These are phyloP conservation scores for Bungarus multicinctus DNA, from an alignment of 2,113 vertebrate species.

Conservation along the genomic window DNA sequence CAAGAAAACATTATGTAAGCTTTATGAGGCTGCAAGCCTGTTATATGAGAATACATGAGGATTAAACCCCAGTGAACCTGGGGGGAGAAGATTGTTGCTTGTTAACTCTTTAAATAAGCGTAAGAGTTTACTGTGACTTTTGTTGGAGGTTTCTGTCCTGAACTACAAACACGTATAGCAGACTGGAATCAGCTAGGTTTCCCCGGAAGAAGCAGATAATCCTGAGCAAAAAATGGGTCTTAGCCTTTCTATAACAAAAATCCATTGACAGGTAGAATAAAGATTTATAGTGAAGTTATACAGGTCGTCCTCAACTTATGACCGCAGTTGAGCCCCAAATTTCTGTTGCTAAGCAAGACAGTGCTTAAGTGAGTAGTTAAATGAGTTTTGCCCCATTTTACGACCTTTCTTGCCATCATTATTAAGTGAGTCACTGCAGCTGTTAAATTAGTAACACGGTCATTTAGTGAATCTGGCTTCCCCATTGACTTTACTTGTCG, in stretches of 20 bases:
- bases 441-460: neutral
- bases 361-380: neutral
- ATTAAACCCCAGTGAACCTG: neutral
- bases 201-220: neutral
- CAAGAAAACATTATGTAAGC: neutral
- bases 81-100: neutral
- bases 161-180: neutral
- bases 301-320: neutral
- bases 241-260: fast-evolving
- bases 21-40: neutral
- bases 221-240: neutral
- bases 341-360: neutral
- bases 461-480: neutral
- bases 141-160: neutral
- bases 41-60: neutral
- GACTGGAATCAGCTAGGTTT: neutral
- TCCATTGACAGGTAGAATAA: neutral
- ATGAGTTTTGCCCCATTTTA: neutral
- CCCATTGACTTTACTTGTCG: neutral
- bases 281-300: neutral
- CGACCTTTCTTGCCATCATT: neutral
- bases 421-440: neutral
- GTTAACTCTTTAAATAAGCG: neutral
- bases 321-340: neutral
- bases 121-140: neutral